Percentiles rank a stretch among this genome's conserved stretches.
phyloP scores from a whole-genome alignment of 1,140 invertebrate species.

The Lucilia cuprina region DNA sequence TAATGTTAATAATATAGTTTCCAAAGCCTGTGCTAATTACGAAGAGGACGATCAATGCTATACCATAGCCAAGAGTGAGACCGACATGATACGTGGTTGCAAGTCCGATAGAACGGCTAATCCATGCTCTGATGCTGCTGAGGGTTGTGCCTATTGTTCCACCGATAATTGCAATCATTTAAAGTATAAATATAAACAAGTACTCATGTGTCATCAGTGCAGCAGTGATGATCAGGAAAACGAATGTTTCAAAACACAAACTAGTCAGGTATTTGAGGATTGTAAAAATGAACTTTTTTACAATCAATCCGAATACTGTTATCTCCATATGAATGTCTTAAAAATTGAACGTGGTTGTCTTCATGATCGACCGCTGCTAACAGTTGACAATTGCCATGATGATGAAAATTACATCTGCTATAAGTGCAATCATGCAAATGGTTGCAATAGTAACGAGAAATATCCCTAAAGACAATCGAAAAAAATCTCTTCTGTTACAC shows the following conservation, averaged over 20 bases:
- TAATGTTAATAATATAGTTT: neutral
- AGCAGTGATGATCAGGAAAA: neutral
- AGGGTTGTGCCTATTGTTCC: conserved; percentile 44
- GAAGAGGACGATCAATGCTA: conserved; percentile 44
- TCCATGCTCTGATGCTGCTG: conserved; percentile 38
- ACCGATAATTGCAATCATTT: conserved; percentile 44
- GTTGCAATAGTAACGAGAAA: conserved; percentile 37
- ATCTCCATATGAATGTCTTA: neutral
- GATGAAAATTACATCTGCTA: conserved; percentile 21
- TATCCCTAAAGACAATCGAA: too few relatives aligned
- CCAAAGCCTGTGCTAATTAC: conserved; percentile 31
- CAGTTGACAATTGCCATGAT: neutral
- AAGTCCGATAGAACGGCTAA: conserved; percentile 36
- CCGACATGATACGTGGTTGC: conserved; percentile 49
- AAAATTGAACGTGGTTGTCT: conserved; percentile 42
- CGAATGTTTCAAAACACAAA: conserved; percentile 28
- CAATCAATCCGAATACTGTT: conserved; percentile 39
- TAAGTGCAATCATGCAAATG: conserved; percentile 24
- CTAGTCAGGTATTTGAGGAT: neutral
- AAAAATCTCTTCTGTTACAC: too few relatives aligned
- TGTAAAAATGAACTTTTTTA: conserved; percentile 41
- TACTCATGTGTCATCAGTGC: conserved; percentile 38
- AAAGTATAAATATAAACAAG: conserved; percentile 7
- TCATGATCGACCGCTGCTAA: neutral
- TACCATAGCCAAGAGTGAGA: conserved; percentile 40